phyloP scores from a whole-genome alignment of 2,113 vertebrate species.

The Hymenochirus boettgeri region DNA sequence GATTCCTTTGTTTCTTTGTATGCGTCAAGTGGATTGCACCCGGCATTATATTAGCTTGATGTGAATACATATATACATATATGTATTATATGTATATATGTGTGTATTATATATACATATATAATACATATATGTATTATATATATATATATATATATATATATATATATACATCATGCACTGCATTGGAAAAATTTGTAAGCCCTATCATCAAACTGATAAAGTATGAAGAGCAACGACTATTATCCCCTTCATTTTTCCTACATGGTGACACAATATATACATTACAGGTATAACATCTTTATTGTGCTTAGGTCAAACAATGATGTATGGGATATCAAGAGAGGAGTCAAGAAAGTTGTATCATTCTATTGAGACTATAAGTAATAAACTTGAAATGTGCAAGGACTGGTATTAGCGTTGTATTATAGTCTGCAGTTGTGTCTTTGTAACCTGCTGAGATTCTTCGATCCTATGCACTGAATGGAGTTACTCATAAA shows the following conservation, averaged over 20 bases:
- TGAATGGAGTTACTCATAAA: constrained; percentile 26
- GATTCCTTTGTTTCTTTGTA: no score
- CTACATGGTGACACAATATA: background rate
- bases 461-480: constrained; percentile 13
- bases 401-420: background rate
- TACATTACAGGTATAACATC: constrained; percentile 11
- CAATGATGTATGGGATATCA: background rate
- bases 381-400: constrained; percentile 1
- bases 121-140: no score
- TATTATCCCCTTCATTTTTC: background rate
- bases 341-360: background rate
- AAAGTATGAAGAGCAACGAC: background rate
- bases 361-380: background rate
- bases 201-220: background rate
- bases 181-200: background rate
- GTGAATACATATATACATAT: no score
- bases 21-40: no score
- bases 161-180: background rate
- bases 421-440: constrained; percentile 4
- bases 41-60: no score
- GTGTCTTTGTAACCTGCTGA: constrained; percentile 6
- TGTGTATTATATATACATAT: no score
- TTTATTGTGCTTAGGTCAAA: constrained; percentile 3
- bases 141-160: no score
- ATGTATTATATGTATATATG: no score